Evolutionary conservation across 1,140 invertebrate species (phyloP).

Genomic region (Drosophila kanapiae): DNA sequence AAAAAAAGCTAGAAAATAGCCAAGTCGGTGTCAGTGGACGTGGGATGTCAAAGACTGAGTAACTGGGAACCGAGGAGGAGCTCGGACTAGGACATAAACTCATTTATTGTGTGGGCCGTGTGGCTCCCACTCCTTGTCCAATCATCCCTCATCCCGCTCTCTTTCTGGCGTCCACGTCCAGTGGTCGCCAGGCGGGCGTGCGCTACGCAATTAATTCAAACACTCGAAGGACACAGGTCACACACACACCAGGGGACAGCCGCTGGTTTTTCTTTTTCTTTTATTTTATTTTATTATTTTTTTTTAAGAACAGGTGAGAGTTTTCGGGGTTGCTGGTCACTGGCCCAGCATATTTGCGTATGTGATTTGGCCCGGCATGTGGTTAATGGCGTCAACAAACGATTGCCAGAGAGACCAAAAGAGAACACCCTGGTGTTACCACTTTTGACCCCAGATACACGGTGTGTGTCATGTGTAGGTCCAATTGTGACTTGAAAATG

Average conservation of each 20-base stretch:
- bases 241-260: constrained; percentile 51
- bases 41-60: background rate
- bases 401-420: constrained; percentile 24
- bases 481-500: constrained; percentile 1
- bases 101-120: constrained; percentile 72
- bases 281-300: background rate
- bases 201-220: constrained; percentile 81
- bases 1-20: background rate
- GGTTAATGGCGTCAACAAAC: constrained; percentile 77
- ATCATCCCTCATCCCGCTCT: background rate
- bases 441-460: background rate
- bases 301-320: constrained; percentile 14
- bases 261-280: background rate
- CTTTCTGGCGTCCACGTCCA: background rate
- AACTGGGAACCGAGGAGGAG: constrained; percentile 7
- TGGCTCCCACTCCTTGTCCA: background rate
- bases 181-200: constrained; percentile 76
- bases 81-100: constrained; percentile 71
- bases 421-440: constrained; percentile 35
- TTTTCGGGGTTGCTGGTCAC: constrained; percentile 7
- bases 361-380: constrained; percentile 69
- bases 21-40: background rate
- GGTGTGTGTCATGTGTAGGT: constrained; percentile 14
- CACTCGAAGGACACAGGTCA: constrained; percentile 74
- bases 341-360: constrained; percentile 60